Evolutionary conservation across 2,797 vertebrate genomes (phyloP).

Genomic region (Vespertilio murinus): DNA sequence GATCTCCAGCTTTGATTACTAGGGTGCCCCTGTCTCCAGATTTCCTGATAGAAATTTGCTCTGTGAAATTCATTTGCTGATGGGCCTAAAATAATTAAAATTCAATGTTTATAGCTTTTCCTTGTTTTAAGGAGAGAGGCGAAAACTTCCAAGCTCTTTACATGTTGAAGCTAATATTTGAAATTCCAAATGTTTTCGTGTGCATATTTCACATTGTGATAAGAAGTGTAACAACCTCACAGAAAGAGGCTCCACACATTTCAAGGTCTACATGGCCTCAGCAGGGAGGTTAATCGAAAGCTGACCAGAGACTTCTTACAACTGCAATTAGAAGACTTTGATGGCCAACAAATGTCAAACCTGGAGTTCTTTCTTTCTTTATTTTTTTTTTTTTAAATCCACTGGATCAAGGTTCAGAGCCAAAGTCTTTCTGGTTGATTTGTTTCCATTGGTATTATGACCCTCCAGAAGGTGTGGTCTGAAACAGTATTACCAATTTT

Average conservation of each 20-base stretch:
- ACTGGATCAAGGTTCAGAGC: neutral
- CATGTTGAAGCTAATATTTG: neutral
- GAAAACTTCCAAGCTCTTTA: neutral
- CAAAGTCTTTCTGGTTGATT: neutral
- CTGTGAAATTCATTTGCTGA: neutral
- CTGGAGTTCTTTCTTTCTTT: neutral
- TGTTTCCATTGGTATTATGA: neutral
- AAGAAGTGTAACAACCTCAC: neutral
- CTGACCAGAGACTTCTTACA: neutral
- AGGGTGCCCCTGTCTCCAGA: neutral
- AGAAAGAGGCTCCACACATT: neutral
- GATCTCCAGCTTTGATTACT: neutral
- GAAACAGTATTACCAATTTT: neutral
- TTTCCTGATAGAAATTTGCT: neutral
- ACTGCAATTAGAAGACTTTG: neutral
- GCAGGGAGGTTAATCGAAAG: neutral
- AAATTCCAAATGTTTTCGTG: neutral
- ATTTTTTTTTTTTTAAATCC: neutral
- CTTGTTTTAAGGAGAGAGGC: neutral
- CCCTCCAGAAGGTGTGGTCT: neutral
- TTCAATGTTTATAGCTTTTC: neutral
- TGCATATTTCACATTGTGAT: neutral
- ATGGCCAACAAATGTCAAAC: neutral
- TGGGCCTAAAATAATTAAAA: neutral
- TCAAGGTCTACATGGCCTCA: neutral